phyloP scores from a whole-genome alignment of 2,888 invertebrate species.

The Clunio marinus region DNA sequence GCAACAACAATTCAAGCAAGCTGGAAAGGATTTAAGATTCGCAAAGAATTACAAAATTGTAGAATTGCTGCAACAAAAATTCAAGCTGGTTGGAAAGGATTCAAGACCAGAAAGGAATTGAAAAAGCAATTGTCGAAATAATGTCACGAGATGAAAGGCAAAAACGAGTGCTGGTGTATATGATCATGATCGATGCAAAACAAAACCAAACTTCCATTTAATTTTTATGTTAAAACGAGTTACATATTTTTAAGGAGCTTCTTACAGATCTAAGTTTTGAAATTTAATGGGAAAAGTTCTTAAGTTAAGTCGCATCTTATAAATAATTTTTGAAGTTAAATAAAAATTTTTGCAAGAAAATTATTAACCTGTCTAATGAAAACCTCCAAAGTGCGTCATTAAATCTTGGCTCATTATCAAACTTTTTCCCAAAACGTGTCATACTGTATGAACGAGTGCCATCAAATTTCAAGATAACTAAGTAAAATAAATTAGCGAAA shows the following conservation, averaged over 20 bases:
- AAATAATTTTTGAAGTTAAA: too few species aligned
- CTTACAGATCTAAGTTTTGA: too few species aligned
- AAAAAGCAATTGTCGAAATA: slow-evolving; percentile 41
- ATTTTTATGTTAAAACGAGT: neutral
- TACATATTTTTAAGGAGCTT: neutral
- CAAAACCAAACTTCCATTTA: slow-evolving; percentile 10
- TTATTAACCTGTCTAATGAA: too few species aligned
- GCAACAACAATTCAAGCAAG: slow-evolving; percentile 52
- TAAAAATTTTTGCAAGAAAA: too few species aligned
- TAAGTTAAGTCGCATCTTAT: too few species aligned
- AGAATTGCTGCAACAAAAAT: slow-evolving; percentile 52
- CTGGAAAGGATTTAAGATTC: slow-evolving; percentile 51
- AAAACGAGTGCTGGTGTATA: neutral
- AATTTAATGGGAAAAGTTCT: too few species aligned
- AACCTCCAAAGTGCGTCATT: too few species aligned
- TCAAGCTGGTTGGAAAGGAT: slow-evolving; percentile 52
- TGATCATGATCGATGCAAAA: neutral
- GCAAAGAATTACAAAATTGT: slow-evolving; percentile 47
- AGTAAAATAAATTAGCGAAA: neutral
- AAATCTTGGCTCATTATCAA: too few species aligned
- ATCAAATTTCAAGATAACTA: neutral
- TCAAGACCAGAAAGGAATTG: slow-evolving; percentile 49
- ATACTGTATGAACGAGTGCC: too few species aligned
- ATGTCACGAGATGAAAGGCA: too few species aligned
- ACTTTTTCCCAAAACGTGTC: too few species aligned